Base-by-base conservation (phyloP, 2,888 invertebrate species). In the Epirrita christyi region DNA sequence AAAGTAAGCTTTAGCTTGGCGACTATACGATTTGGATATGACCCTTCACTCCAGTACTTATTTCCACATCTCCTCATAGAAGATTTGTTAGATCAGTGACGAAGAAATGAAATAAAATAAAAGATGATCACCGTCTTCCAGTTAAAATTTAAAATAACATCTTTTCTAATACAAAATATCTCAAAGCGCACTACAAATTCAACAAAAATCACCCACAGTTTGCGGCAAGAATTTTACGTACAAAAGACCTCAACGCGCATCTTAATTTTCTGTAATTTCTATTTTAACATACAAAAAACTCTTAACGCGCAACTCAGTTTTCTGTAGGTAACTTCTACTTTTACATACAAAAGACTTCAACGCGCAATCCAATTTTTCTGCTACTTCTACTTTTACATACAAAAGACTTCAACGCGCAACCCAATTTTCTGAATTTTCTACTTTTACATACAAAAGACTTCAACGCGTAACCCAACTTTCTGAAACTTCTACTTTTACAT, bases 1-100 rank as follows among this genome's bases (percentile, higher is more conserved):
- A 89, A 89, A 9, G 28, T 38, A 14, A 38, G 29, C n/a, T n/a
- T n/a, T 14, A 13, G 4, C 5, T 9, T 10, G n/a, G n/a, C n/a
- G n/a, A n/a, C 21, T 21, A 4, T 21, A 4, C 2, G 4, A 21
- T 2, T 21, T 21, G 2, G 2, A 21, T 3, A 21, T 3, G 21
- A 21, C 21, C 21, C 21, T 21, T 3, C 2, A 2, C 2, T 2
- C 4, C 2, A 4, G 21, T 21, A 21, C 21, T 21, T 21, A 21
- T 21, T 4, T 21, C 2, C 21, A 21, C 21, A 4, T 21, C 21
- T 21, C 21, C 21, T 21, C 4, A 21, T 3, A 21, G 4, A 21
- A 4, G 4, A 21, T 21, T 21, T 2, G 21, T 21, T 21, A 2
- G n/a, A n/a, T 4, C 21, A 21, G 21, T 3, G 2, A 21, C 21